Conservation (phyloP, 2,888 invertebrate species). For the Tipula confusa region DNA sequence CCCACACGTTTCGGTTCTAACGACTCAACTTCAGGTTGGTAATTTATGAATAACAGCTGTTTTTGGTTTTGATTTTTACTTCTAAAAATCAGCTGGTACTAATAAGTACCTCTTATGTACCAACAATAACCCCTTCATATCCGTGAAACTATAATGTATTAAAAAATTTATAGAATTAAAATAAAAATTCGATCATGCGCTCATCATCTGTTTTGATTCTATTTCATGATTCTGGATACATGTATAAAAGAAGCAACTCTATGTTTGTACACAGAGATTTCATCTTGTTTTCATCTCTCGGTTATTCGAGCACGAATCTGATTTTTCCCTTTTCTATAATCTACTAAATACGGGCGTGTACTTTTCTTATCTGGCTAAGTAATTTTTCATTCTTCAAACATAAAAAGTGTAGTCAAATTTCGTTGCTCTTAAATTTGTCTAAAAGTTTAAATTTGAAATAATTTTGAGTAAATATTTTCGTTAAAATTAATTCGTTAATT, state of each 20-base stretch:
- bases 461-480: neutral
- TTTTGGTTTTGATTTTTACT: no score
- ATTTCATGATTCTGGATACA: neutral
- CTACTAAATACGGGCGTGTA: neutral
- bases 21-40: no score
- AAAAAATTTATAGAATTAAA: neutral
- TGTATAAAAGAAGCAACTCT: neutral
- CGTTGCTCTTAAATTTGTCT: neutral
- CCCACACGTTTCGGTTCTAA: no score
- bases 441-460: neutral
- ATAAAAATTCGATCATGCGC: neutral
- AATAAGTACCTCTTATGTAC: neutral
- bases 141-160: neutral
- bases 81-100: no score
- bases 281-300: neutral
- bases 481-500: neutral
- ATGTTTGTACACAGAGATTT: neutral
- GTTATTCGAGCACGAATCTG: neutral
- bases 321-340: neutral
- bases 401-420: neutral
- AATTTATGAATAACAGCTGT: no score
- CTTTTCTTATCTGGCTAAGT: neutral
- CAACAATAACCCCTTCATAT: neutral
- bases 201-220: neutral
- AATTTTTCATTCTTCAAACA: neutral